Evolutionary conservation across 2,888 invertebrate species (phyloP), one percentile per base, ranked within the genome.

Genomic region (Sphinx pinastri): DNA sequence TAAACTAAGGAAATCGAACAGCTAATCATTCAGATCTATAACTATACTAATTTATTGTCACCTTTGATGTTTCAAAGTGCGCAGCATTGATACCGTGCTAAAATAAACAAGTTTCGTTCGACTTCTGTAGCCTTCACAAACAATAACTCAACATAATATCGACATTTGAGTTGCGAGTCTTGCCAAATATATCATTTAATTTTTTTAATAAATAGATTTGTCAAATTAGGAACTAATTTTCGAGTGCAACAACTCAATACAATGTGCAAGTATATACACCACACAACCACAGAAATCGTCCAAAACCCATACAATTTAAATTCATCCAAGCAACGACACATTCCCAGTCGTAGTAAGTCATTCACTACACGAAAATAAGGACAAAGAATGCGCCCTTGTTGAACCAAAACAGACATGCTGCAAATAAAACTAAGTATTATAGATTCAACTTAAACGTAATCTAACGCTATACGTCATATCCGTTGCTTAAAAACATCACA

Each of bases 161-260:
- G 63, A 63, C 63, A 63, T 63, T 63, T 63, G 63, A 63, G 63
- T 63, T 63, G 63, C 63, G 63, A 63, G 49, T 47, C 49, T 63
- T 63, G 63, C 63, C 63, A 63, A 63, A 47, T 6, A 57, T 57
- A 57, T 57, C 11, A 57, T 31, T 25, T 19, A 19, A 57, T 19
- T 7, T 49, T 49, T 49, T 63, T 47, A 47, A 49, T 63, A 63
- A 49, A 63, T 63, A 63, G 16, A 63, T 63, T 55, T 19, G 49
- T 63, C 63, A 63, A 19, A 49, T 63, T 63, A 63, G 63, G 49
- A 49, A 63, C 63, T 63, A 63, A 49, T 63, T 63, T 63, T 63
- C 49, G 63, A 63, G 63, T 63, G 63, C 63, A 63, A 63, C 63
- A 63, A 63, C 63, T 63, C 63, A 63, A 63, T 63, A 63, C 63